phyloP scores from a whole-genome alignment of 2,797 vertebrate genomes.

The Picus viridis region DNA sequence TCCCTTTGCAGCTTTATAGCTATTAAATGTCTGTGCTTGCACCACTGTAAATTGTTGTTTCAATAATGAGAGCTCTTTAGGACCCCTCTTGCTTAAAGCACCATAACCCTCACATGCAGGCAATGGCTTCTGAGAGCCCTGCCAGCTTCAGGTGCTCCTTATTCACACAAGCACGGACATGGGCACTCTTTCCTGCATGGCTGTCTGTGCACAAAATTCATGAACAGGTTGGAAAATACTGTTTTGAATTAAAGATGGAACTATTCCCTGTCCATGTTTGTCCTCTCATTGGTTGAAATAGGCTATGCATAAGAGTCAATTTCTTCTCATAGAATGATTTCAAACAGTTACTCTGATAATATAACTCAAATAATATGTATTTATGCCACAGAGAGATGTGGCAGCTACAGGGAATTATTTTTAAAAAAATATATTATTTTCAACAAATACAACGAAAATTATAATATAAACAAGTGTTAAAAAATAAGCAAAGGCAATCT shows the following conservation, averaged over 20 bases:
- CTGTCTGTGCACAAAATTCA: not conserved
- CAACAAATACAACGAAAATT: not conserved
- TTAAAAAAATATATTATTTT: not conserved
- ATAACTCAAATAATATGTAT: not conserved
- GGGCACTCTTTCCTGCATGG: not conserved
- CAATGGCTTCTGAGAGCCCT: not conserved
- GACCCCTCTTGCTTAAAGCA: not conserved
- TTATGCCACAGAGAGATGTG: not conserved
- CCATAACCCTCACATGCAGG: not conserved
- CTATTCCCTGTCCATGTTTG: not conserved
- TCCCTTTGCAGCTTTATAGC: not conserved
- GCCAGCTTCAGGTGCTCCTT: not conserved
- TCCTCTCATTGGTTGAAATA: not conserved
- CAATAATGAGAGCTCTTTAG: not conserved
- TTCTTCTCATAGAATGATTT: not conserved
- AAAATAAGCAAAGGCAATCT: not conserved
- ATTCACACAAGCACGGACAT: not conserved
- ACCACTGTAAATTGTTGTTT: not conserved
- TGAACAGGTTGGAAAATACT: not conserved
- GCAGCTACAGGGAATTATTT: not conserved
- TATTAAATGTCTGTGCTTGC: not conserved
- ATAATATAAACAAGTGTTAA: not conserved
- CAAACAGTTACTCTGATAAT: not conserved
- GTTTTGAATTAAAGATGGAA: not conserved
- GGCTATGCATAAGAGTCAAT: not conserved